A percentile compares a stretch with the other conserved stretches of the same genome.
These are phyloP conservation scores for Trachymyrmex cornetzi DNA, from an alignment of 1,140 invertebrate genomes.

Conservation along the genomic window DNA sequence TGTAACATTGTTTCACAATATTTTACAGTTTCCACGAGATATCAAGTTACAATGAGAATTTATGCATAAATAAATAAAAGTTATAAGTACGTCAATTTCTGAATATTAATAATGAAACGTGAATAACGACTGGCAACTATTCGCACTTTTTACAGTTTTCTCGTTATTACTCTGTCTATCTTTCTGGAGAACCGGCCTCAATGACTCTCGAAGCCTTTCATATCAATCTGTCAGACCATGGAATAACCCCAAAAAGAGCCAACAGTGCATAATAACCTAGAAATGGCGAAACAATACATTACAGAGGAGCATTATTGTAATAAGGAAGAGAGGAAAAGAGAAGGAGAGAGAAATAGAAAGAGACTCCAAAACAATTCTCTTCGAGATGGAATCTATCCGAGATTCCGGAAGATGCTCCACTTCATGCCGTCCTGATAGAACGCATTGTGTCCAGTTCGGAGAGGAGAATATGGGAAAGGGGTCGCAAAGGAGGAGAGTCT, in stretches of 20 bases:
- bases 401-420: constrained; percentile 57
- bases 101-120: constrained; percentile 17
- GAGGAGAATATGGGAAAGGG: background rate
- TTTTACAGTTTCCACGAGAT: background rate
- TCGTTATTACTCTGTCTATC: constrained; percentile 9
- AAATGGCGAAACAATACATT: constrained; percentile 29
- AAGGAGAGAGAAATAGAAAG: background rate
- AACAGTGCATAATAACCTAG: constrained; percentile 39
- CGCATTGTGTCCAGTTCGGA: constrained; percentile 27
- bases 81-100: background rate
- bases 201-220: background rate
- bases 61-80: background rate
- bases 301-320: background rate
- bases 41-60: background rate
- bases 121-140: background rate
- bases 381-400: constrained; percentile 49
- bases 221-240: constrained; percentile 1
- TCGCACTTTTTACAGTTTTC: background rate
- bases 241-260: constrained; percentile 30
- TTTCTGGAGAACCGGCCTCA: background rate
- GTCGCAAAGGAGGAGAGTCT: background rate
- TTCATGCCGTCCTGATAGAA: constrained; percentile 16
- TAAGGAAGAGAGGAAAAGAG: background rate
- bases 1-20: background rate
- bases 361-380: constrained; percentile 37